Conservation (phyloP, 2,797 vertebrate genomes). For the Limosa lapponica region DNA sequence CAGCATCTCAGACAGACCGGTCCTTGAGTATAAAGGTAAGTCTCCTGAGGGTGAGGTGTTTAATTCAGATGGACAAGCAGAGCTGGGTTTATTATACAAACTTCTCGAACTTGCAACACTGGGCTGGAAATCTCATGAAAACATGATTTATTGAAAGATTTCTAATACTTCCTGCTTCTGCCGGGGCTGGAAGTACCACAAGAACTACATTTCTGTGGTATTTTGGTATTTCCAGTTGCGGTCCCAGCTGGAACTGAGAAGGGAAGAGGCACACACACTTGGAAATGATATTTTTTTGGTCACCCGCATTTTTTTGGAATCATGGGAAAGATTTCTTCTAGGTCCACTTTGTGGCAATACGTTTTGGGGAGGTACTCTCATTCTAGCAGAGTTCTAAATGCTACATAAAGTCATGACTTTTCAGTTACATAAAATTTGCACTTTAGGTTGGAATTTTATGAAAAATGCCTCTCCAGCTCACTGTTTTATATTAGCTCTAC, state of each 20-base stretch:
- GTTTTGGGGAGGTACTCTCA: background rate
- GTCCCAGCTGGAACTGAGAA: slow-evolving; percentile 26
- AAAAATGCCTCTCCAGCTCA: slow-evolving; percentile 45
- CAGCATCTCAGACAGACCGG: background rate
- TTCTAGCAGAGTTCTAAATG: background rate
- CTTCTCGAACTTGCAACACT: background rate
- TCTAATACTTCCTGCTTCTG: slow-evolving; percentile 68
- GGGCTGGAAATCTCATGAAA: slow-evolving; percentile 54
- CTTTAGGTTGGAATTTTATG: slow-evolving; percentile 37
- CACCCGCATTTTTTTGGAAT: slow-evolving; percentile 2
- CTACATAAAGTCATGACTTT: slow-evolving; percentile 20
- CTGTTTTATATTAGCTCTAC: slow-evolving; percentile 58
- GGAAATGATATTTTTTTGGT: slow-evolving; percentile 22
- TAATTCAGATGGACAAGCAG: slow-evolving; percentile 19
- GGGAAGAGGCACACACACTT: slow-evolving; percentile 34
- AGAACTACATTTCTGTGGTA: slow-evolving; percentile 68
- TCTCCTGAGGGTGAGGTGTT: background rate
- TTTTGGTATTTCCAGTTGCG: slow-evolving; percentile 63
- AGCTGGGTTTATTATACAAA: slow-evolving; percentile 10
- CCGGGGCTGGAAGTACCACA: slow-evolving; percentile 51
- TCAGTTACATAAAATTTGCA: slow-evolving; percentile 52
- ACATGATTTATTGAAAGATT: slow-evolving; percentile 63
- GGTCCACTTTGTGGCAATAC: background rate
- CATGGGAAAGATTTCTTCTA: slow-evolving; percentile 27
- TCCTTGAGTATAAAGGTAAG: background rate